Evolutionary conservation across 2,888 invertebrate genomes (phyloP), one percentile per base, ranked within the genome.

Genomic region (Strigamia crassipes): DNA sequence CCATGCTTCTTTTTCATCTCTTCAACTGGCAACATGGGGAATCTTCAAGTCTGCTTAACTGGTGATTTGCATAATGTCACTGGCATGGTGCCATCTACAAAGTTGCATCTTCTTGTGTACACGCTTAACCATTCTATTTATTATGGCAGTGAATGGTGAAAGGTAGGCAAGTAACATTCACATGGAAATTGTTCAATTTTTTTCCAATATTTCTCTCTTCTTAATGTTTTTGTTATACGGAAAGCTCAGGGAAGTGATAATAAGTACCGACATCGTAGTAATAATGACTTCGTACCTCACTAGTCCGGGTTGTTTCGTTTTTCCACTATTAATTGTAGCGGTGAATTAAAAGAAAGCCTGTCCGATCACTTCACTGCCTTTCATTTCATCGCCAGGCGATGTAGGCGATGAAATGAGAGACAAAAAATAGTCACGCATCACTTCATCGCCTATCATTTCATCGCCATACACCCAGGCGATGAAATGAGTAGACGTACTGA

Each of bases 1-100:
- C 34, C n/a, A 6, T 51, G 15, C 5, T 51, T 51, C 51, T n/a
- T 51, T 10, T 51, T 51, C 51, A 51, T 51, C 51, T 51, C 51
- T 51, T n/a, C 51, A 51, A 51, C 51, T 51, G 51, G 51, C 51
- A 51, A 51, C 51, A 51, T 51, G 51, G 51, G 51, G 51, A 51
- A 51, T 51, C 51, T 51, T 51, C 51, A n/a, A 51, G 51, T 51
- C 51, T 51, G 51, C 51, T 51, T 51, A 51, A 51, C 51, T 51
- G 51, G 51, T 10, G 51, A 51, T 51, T 51, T 51, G 51, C 51
- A 51, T 51, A 51, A 51, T 51, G 51, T 51, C 51, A 51, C 51
- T 51, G 51, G 51, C 51, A n/a, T 6, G 51, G n/a, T 51, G 51
- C 51, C 51, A 51, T n/a, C 15, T n/a, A 51, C 15, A 51, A 51